Percentiles rank a stretch among this genome's conserved stretches.
phyloP scores from a whole-genome alignment of 2,888 invertebrate species.

The Polyommatus icarus region DNA sequence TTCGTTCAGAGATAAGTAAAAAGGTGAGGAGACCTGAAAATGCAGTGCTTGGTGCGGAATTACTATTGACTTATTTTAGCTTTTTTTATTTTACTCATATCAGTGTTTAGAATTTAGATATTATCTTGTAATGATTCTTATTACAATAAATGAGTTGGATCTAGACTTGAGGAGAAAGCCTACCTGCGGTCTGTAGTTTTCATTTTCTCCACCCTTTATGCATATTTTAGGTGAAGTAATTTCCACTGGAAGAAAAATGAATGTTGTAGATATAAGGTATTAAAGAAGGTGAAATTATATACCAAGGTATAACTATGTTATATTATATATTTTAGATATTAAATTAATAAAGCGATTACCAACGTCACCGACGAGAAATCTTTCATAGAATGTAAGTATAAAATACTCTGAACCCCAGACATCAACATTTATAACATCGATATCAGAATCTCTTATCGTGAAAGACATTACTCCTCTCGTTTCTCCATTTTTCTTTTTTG shows the following conservation, averaged over 20 bases:
- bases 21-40: constrained; percentile 81
- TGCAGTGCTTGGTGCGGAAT: background rate
- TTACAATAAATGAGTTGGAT: background rate
- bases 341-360: constrained; percentile 63
- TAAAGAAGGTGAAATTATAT: background rate
- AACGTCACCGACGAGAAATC: constrained; percentile 85
- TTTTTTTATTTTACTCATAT: background rate
- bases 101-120: no score
- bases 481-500: constrained; percentile 75
- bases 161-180: background rate
- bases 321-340: background rate
- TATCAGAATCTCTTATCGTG: constrained; percentile 86
- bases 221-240: constrained; percentile 84
- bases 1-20: constrained; percentile 83
- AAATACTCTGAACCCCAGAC: constrained; percentile 86
- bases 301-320: no score
- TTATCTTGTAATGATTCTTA: background rate
- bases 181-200: constrained; percentile 83
- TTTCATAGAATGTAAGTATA: constrained; percentile 81
- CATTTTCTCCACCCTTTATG: constrained; percentile 78
- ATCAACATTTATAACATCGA: constrained; percentile 87
- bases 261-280: background rate
- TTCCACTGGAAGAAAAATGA: constrained; percentile 78
- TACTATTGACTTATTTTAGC: background rate
- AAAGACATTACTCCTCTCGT: constrained; percentile 87